phyloP scores from a whole-genome alignment of 2,113 vertebrate species.

The Microtus pennsylvanicus region DNA sequence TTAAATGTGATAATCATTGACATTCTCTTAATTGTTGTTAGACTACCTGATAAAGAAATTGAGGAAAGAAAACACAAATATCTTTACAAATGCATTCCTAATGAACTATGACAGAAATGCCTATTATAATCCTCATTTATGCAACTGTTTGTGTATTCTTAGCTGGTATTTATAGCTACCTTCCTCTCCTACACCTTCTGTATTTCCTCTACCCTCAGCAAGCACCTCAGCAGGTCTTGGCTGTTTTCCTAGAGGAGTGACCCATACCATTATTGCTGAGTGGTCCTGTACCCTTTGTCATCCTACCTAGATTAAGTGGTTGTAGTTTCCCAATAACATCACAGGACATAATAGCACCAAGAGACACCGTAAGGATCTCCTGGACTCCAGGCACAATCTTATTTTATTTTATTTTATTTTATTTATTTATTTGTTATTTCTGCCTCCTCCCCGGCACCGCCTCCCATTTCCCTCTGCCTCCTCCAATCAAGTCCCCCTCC shows the following conservation, averaged over 20 bases:
- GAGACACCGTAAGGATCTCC: background rate
- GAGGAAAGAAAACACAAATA: background rate
- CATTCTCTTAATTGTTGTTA: background rate
- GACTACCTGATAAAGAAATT: background rate
- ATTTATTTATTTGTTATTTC: no score
- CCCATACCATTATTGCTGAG: background rate
- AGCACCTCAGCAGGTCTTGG: background rate
- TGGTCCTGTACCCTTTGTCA: background rate
- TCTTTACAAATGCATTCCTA: background rate
- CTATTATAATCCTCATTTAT: background rate
- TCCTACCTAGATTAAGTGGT: background rate
- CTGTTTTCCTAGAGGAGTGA: background rate
- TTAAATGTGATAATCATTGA: background rate
- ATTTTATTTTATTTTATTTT: background rate
- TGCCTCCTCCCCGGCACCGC: no score
- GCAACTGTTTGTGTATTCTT: background rate
- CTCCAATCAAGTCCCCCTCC: no score
- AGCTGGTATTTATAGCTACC: background rate
- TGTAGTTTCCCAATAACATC: background rate
- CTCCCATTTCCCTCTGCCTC: no score
- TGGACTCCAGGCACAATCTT: background rate
- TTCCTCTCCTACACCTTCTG: background rate
- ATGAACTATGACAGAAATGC: background rate
- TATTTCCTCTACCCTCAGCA: background rate
- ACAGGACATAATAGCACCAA: background rate